These are phyloP conservation scores for Myotis brandtii DNA, from an alignment of 2,113 vertebrate genomes.

Conservation along the genomic window DNA sequence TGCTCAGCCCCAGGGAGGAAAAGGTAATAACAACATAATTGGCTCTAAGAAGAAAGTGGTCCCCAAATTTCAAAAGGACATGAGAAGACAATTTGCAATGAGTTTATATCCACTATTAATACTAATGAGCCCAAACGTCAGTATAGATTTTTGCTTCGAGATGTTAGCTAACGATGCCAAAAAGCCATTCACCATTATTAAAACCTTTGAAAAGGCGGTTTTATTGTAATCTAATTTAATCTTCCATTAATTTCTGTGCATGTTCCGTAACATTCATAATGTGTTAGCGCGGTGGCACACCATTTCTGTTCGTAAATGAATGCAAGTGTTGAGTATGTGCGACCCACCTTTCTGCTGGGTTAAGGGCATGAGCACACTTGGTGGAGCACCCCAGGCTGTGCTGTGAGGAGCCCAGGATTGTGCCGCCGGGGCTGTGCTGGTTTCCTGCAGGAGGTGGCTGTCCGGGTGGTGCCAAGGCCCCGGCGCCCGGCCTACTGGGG, in stretches of 20 bases:
- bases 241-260: not conserved
- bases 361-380: not conserved
- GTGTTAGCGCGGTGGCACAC: fast-evolving
- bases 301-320: not conserved
- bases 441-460: not conserved
- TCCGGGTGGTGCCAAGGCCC: not conserved
- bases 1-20: fast-evolving
- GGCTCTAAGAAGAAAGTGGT: not conserved
- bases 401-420: not conserved
- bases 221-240: not conserved
- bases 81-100: not conserved
- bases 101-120: not conserved
- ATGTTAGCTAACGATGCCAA: not conserved
- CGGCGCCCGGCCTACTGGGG: not conserved
- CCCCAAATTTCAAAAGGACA: not conserved
- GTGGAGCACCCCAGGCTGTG: not conserved
- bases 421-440: fast-evolving
- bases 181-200: not conserved
- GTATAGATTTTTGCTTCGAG: not conserved
- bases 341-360: not conserved
- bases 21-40: fast-evolving
- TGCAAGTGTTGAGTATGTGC: no score
- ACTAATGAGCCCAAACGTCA: not conserved
- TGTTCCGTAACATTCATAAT: not conserved
- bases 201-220: not conserved